phyloP scores from a whole-genome alignment of 2,888 invertebrate species.

The Fragum whitleyi region DNA sequence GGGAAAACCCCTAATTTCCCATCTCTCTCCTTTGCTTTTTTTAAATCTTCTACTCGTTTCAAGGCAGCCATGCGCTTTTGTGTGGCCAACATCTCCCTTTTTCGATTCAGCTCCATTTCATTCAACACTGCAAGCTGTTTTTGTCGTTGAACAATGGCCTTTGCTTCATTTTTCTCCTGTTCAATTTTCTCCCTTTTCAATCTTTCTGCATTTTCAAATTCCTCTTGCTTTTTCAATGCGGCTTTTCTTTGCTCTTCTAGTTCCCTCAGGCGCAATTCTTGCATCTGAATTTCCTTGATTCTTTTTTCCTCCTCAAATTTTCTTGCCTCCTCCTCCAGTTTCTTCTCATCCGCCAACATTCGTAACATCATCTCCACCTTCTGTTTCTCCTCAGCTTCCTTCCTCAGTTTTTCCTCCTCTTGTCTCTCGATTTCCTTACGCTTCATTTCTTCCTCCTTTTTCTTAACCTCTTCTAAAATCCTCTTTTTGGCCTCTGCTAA shows the following conservation, averaged over 20 bases:
- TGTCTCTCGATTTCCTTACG: neutral
- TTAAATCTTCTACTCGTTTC: constrained; percentile 15
- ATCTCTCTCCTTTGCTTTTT: neutral
- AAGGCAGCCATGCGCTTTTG: constrained; percentile 2
- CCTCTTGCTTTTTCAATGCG: constrained; percentile 3
- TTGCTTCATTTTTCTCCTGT: neutral
- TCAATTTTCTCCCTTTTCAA: neutral
- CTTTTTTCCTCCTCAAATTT: neutral
- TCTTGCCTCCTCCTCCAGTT: neutral
- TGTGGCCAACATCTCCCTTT: neutral
- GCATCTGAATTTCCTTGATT: neutral
- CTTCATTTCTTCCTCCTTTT: constrained; percentile 7
- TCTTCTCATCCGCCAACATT: neutral
- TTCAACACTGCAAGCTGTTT: neutral
- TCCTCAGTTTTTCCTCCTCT: constrained; percentile 8
- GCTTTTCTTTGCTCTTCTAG: neutral
- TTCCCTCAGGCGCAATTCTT: neutral
- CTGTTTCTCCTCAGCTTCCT: neutral
- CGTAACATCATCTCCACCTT: neutral
- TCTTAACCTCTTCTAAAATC: neutral
- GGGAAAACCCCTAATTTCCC: neutral
- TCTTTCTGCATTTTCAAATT: neutral
- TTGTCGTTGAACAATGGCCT: neutral
- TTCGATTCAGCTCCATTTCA: neutral
- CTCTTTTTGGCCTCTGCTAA: constrained; percentile 2